Base-by-base conservation (phyloP, 2,797 vertebrate species). In the Pseudochromis fuscus region DNA sequence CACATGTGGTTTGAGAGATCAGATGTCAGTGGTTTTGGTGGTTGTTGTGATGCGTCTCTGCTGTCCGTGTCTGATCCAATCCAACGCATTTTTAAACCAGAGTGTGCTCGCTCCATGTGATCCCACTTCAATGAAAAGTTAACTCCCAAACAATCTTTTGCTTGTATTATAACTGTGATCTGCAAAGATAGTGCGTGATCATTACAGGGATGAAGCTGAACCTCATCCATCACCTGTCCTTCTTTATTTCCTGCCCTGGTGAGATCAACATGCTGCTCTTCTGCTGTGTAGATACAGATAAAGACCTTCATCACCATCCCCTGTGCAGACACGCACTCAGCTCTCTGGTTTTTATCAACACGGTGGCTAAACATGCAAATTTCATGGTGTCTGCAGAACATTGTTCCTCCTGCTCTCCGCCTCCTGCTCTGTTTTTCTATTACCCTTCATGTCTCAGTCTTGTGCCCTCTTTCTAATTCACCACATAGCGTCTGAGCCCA, bases 361-460 rank as follows among this genome's bases (percentile, higher is more conserved):
- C 25, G 40, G 1, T 23, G 1, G 35, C 71, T 53, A 58, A 67
- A 62, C 46, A 55, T 3, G 15, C 30, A 38, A n/a, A 63, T 56
- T 50, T 72, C 31, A 42, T 49, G 33, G 61, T 45, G 48, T 55
- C 53, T 65, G 38, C 40, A 61, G 21, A 0, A 28, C 55, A 19
- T 33, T 12, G n/a, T 24, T 27, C 31, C 35, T 50, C 38, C 6
- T 40, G 16, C 7, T 0, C 23, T 62, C 15, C n/a, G n/a, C n/a
- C n/a, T 58, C 46, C 35, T 21, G 23, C 40, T 61, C 44, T 35
- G 23, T 51, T 55, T 71, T 59, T 69, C 31, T 27, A 15, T 76
- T 56, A 35, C 45, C 40, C 38, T 62, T 77, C 56, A 69, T 70
- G 46, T 77, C 30, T 81, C 67, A 21, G 33, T 45, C 30, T n/a